These are phyloP conservation scores for Nebria salina DNA, from an alignment of 2,888 invertebrate species.

Conservation along the genomic window DNA sequence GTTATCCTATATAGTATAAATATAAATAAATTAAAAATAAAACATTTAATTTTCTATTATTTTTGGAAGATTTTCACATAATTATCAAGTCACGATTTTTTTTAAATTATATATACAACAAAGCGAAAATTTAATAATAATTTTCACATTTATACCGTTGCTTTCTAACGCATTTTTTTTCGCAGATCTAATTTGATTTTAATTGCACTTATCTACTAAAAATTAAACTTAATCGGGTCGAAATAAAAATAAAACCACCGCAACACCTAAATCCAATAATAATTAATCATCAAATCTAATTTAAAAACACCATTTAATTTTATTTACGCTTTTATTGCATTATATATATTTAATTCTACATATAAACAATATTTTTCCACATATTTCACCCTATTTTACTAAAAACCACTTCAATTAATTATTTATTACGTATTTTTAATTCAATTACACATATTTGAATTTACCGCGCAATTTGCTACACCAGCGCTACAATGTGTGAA, in stretches of 20 bases:
- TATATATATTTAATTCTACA: background rate
- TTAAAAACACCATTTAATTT: too few relatives aligned
- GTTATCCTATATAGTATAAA: too few relatives aligned
- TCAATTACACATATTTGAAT: background rate
- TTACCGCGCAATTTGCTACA: background rate
- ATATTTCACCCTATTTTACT: background rate
- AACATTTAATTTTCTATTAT: background rate
- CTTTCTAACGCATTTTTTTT: background rate
- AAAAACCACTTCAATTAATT: background rate
- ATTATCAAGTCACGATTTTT: background rate
- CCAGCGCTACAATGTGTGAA: background rate
- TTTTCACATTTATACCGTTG: background rate
- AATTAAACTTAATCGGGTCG: background rate
- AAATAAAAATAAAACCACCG: background rate
- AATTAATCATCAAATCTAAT: too few relatives aligned
- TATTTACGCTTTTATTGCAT: background rate
- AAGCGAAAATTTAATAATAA: too few relatives aligned
- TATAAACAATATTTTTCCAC: background rate
- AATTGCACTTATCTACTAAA: too few relatives aligned
- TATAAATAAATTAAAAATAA: background rate
- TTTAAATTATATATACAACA: background rate
- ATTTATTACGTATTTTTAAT: background rate
- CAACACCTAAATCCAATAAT: too few relatives aligned
- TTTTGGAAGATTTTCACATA: background rate
- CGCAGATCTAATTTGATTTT: too few relatives aligned